These are phyloP conservation scores for Chaetogeoica ovagalla DNA, from an alignment of 2,888 invertebrate species.

Conservation along the genomic window DNA sequence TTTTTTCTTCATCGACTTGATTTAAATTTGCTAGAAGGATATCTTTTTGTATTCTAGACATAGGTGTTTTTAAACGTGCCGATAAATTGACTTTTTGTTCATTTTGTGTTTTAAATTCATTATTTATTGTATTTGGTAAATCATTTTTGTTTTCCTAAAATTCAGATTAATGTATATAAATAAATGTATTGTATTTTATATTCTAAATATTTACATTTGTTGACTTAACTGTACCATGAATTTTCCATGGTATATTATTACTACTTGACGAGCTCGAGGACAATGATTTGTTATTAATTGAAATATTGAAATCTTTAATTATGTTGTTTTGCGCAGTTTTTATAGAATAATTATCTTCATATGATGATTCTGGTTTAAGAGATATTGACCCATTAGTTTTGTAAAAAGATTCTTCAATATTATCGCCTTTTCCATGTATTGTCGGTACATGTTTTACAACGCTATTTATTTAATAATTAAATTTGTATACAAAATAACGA, in stretches of 20 bases:
- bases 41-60: constrained; percentile 41
- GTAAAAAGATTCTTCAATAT: constrained; percentile 9
- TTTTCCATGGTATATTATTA: background rate
- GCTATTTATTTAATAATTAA: background rate
- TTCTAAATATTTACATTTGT: constrained; percentile 15
- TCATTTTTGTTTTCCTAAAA: constrained; percentile 17
- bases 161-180: constrained; percentile 1
- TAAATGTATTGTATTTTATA: background rate
- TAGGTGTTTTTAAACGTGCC: background rate
- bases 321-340: background rate
- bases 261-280: background rate
- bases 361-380: background rate
- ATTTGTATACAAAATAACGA: background rate
- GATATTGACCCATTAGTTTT: constrained; percentile 28
- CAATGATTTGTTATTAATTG: background rate
- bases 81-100: background rate
- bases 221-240: background rate
- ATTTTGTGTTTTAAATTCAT: constrained; percentile 17
- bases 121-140: background rate
- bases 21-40: constrained; percentile 39
- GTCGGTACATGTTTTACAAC: constrained; percentile 2
- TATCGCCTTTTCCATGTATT: constrained; percentile 24
- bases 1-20: constrained; percentile 22
- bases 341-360: background rate
- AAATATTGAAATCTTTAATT: background rate